phyloP scores from a whole-genome alignment of 1,140 invertebrate species.

The Anastatus disparis region DNA sequence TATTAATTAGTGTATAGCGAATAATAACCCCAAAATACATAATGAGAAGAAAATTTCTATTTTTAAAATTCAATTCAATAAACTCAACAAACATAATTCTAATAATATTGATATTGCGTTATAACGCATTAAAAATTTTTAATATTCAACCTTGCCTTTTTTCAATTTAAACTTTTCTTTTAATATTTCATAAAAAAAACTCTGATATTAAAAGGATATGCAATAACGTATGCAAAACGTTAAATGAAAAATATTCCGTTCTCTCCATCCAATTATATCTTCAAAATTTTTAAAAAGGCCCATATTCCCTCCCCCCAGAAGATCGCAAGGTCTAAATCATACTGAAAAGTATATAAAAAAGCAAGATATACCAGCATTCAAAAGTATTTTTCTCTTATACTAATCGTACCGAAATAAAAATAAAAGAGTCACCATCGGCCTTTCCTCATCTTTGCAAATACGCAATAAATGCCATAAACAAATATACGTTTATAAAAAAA shows the following conservation, averaged over 20 bases:
- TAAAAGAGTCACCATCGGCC: neutral
- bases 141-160: too few relatives aligned
- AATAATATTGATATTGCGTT: too few relatives aligned
- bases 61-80: too few relatives aligned
- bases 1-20: too few relatives aligned
- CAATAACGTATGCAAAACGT: neutral
- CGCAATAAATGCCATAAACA: conserved; percentile 40
- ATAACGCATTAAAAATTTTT: too few relatives aligned
- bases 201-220: neutral
- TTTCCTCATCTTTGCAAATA: conserved; percentile 32
- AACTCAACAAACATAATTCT: too few relatives aligned
- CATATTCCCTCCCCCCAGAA: too few relatives aligned
- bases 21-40: too few relatives aligned
- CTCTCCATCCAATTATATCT: neutral
- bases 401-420: conserved; percentile 7
- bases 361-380: neutral
- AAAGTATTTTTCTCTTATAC: conserved; percentile 19
- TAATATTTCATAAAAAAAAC: too few relatives aligned
- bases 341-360: neutral
- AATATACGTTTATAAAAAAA: conserved; percentile 36
- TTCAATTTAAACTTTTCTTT: too few relatives aligned
- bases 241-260: neutral
- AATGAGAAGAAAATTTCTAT: too few relatives aligned
- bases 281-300: neutral
- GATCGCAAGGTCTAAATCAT: conserved; percentile 28